Base-by-base conservation (phyloP, 37 sponge, comb jelly and placozoan genomes). In the Ephydatia muelleri region DNA sequence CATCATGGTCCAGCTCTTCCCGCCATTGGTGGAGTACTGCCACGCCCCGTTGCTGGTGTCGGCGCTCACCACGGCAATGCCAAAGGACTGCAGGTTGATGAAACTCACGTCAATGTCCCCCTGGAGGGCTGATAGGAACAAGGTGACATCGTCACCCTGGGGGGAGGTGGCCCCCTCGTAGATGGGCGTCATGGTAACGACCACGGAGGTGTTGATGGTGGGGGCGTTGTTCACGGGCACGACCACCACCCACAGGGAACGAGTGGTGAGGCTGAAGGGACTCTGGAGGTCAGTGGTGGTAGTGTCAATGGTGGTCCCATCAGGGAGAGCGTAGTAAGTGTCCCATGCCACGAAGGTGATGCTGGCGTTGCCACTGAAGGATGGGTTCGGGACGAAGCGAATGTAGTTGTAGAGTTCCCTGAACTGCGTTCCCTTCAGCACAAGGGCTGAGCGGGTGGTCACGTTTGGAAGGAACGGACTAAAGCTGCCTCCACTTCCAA, bases 221-320 rank as follows among this genome's bases (percentile, higher is more conserved):
- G 97, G 97, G 43, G 97, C 90, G 88, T 96, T 94, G 70, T 96
- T 96, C 13, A 96, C 92, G 9, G 97, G 90, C 29, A 93, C 80
- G 0, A 96, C 79, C 73, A 72, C 31, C 22, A 92, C 33, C 29
- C 79, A 82, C 32, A 96, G 34, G 5, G 82, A 81, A 28, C 90
- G 82, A 6, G 80, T 77, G 25, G 92, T 88, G 8, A 38, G 36
- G 68, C 97, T 91, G 71, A 94, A 91, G 25, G 97, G 78, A 73
- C 91, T 85, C 21, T 83, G 83, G 11, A 57, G 71, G 38, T 67
- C 68, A 4, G 27, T 72, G 0, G 92, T 80, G 0, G 84, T 36
- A 5, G 89, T 79, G 2, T 67, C 76, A n/a, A 86, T 75, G 33
- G 39, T 74, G 3, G 34, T 26, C 0, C 97, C 97, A 75, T 88